Percentiles rank a stretch among this genome's conserved stretches.
These are phyloP conservation scores for Arenicola marina DNA, from an alignment of 2,888 invertebrate genomes.

Conservation along the genomic window DNA sequence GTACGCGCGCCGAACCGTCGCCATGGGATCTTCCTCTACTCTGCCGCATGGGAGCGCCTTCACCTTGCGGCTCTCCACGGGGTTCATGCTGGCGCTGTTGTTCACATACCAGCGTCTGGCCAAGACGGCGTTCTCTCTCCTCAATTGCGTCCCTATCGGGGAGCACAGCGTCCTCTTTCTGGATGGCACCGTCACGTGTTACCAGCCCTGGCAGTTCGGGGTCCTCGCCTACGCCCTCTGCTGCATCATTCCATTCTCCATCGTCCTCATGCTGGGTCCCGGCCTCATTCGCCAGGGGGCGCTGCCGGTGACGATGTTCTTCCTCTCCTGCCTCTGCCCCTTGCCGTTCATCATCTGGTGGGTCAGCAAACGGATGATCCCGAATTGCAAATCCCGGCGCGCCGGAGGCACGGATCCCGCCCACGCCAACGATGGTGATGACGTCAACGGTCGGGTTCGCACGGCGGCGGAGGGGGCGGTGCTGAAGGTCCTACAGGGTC, in stretches of 20 bases:
- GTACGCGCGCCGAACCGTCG: neutral
- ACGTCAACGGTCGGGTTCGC: neutral
- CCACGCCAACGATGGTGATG: neutral
- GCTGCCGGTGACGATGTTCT: conserved; percentile 21
- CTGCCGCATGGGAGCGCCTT: neutral
- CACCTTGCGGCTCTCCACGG: conserved; percentile 16
- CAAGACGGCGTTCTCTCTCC: conserved; percentile 23
- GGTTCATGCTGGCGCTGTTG: conserved; percentile 24
- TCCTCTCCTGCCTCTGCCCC: conserved; percentile 27
- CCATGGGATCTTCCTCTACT: neutral
- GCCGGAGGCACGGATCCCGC: too few relatives aligned
- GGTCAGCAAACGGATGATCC: conserved; percentile 9
- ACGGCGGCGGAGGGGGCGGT: conserved; percentile 9
- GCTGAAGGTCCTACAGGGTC: conserved; percentile 25
- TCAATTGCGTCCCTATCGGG: conserved; percentile 29
- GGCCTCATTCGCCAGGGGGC: conserved; percentile 18
- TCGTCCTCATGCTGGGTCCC: conserved; percentile 24
- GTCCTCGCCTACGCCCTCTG: conserved; percentile 24
- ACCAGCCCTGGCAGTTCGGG: conserved; percentile 27
- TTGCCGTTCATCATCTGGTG: conserved; percentile 26
- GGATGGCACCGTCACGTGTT: conserved; percentile 25
- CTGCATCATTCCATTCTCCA: conserved; percentile 27
- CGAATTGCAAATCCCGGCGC: neutral
- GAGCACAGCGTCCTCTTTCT: conserved; percentile 23
- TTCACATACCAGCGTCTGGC: conserved; percentile 31